Evolutionary conservation across 2,113 vertebrate species (phyloP).

Genomic region (Cavia aperea): DNA sequence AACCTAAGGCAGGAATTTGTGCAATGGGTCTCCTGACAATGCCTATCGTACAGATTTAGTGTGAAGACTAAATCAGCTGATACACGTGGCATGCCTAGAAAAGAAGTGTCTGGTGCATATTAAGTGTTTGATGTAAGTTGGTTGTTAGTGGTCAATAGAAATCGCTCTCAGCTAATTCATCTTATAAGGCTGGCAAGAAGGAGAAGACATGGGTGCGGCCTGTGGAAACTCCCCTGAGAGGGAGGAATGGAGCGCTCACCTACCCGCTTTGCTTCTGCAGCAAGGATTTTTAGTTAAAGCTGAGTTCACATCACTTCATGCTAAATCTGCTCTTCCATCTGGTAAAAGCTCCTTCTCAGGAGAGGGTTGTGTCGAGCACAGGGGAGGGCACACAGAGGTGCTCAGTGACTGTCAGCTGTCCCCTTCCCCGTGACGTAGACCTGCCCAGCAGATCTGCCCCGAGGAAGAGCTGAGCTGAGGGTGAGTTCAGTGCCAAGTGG

Average conservation of each 20-base stretch:
- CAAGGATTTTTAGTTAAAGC: neutral
- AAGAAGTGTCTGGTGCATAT: neutral
- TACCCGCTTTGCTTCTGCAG: neutral
- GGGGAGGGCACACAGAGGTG: neutral
- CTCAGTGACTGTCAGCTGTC: neutral
- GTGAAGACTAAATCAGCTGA: neutral
- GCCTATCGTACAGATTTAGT: neutral
- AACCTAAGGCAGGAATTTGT: neutral
- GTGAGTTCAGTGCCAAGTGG: neutral
- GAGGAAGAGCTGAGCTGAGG: neutral
- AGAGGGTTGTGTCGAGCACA: neutral
- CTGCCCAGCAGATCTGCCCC: neutral
- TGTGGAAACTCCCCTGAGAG: neutral
- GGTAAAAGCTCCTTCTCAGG: neutral
- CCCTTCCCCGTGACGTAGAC: neutral
- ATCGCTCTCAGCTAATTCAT: neutral
- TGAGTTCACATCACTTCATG: neutral
- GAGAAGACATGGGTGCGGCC: neutral
- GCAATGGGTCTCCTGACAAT: neutral
- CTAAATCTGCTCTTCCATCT: neutral
- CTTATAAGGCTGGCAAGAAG: neutral
- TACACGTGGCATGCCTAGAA: neutral
- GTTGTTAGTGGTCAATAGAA: neutral
- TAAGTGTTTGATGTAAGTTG: neutral
- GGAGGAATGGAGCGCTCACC: neutral